These are phyloP conservation scores for Monoplex corrugatus DNA, from an alignment of 2,888 invertebrate genomes.

Conservation along the genomic window DNA sequence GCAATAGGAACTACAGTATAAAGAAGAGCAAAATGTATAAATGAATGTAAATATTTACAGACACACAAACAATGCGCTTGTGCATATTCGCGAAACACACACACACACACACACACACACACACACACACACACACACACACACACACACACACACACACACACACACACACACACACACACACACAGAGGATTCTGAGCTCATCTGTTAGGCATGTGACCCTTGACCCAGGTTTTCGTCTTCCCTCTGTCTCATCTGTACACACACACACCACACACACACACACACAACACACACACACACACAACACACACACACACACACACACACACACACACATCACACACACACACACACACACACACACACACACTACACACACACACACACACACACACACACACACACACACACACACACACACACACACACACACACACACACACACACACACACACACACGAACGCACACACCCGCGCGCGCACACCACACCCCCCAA, in stretches of 20 bases:
- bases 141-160: constrained; percentile 22
- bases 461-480: neutral
- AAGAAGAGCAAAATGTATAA: no score
- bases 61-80: no score
- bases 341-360: constrained; percentile 25
- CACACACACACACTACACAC: neutral
- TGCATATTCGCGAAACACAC: neutral
- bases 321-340: constrained; percentile 32
- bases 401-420: constrained; percentile 18
- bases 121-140: constrained; percentile 38
- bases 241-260: no score
- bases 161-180: neutral
- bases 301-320: neutral
- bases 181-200: no score
- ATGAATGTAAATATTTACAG: no score
- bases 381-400: constrained; percentile 5
- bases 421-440: neutral
- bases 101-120: neutral
- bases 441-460: neutral
- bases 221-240: no score
- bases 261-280: no score
- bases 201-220: no score
- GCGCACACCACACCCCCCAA: no score
- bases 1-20: no score
- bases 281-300: no score